A percentile compares a stretch with the other conserved stretches of the same genome.
Conservation (phyloP, 2,113 vertebrate species). For the Electrona antarctica region DNA sequence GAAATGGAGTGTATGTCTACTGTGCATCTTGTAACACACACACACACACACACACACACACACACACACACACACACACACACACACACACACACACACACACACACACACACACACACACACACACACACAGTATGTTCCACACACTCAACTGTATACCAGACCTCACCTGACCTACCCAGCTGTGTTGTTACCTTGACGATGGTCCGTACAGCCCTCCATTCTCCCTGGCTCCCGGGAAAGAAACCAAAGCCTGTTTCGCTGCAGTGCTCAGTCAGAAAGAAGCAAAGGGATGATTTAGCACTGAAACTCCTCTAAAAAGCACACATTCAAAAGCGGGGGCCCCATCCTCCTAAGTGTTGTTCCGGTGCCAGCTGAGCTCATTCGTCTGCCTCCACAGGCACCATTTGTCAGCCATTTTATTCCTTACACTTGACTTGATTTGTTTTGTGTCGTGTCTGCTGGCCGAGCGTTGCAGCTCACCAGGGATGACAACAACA, state of each 20-base stretch:
- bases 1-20: not conserved
- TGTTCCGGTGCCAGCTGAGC: slow-evolving; percentile 46
- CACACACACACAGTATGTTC: too few relatives aligned
- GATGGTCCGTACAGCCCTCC: too few relatives aligned
- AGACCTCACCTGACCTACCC: too few relatives aligned
- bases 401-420: slow-evolving; percentile 17
- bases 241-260: too few relatives aligned
- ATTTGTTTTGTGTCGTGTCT: slow-evolving; percentile 22
- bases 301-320: slow-evolving; percentile 19
- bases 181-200: too few relatives aligned
- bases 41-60: not conserved
- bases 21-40: not conserved
- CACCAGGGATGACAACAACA: too few relatives aligned
- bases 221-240: too few relatives aligned
- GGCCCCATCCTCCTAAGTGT: slow-evolving; percentile 21
- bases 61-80: too few relatives aligned
- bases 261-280: not conserved
- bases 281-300: slow-evolving; percentile 31
- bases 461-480: not conserved
- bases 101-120: not conserved
- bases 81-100: too few relatives aligned
- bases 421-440: not conserved
- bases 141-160: too few relatives aligned
- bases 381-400: slow-evolving; percentile 40
- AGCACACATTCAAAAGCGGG: not conserved